Base-by-base conservation (phyloP, 2,888 invertebrate species). In the Watsonalla binaria region DNA sequence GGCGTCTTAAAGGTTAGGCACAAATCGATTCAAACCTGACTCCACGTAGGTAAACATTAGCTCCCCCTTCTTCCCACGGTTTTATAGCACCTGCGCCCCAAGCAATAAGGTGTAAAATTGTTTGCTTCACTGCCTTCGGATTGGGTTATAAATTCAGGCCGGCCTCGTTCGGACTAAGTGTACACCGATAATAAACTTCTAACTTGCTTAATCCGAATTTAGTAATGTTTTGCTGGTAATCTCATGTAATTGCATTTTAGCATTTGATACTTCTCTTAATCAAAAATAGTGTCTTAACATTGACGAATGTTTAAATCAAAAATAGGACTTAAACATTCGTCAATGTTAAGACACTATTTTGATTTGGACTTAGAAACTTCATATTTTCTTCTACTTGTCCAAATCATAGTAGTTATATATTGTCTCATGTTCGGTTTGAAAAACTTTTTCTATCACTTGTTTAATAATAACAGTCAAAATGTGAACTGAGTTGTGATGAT, bases 131-230 rank as follows among this genome's bases (percentile, higher is more conserved):
- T 14, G 37, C 37, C 15, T 37, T 51, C 45, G 48, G 45, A 52
- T 49, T 46, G 42, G 51, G 47, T 49, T 46, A 47, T 65, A 58
- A 65, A 60, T 34, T 11, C 6, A 39, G 15, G 49, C 37, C 15
- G 52, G 24, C 60, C 47, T 45, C 37, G 59, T 51, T 35, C 33
- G 24, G 58, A 49, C 52, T 56, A 37, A 15, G 33, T 62, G 65
- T 62, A 59, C 58, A 58, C 47, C 46, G 57, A 59, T 58, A 59
- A 45, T 54, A 59, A 59, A 65, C 57, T 52, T 39, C 51, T 11
- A 24, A 53, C 51, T 56, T 54, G 51, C 46, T 42, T 60, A 53
- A 46, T 54, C 34, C 49, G 53, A 46, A 48, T 55, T 56, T 52
- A 52, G 55, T 57, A 48, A 13, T 48, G 35, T 37, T 35, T 35